Conservation (phyloP, 2,113 vertebrate species). For the Ceyx cyanopectus region DNA sequence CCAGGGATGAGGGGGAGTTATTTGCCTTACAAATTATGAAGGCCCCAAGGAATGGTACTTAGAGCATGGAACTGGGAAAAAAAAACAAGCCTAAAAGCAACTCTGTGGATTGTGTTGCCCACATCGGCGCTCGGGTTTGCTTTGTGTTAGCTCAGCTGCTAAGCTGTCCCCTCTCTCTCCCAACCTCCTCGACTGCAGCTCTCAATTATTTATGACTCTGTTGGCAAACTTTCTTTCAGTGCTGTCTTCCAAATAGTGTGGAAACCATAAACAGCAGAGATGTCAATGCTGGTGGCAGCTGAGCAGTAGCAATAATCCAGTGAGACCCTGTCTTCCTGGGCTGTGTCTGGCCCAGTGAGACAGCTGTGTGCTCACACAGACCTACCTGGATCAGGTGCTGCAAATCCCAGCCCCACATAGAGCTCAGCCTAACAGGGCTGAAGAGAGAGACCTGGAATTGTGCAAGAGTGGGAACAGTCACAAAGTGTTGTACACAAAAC, state of each 20-base stretch:
- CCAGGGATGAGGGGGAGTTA: not conserved
- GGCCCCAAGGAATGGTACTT: not conserved
- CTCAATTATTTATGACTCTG: constrained; percentile 36
- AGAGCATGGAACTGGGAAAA: not conserved
- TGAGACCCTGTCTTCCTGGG: not conserved
- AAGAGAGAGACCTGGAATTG: not conserved
- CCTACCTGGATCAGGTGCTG: not conserved
- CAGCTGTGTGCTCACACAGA: not conserved
- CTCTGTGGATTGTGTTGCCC: not conserved
- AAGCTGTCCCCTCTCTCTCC: not conserved
- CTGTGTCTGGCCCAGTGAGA: not conserved
- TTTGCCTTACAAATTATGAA: not conserved
- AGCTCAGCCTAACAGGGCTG: not conserved
- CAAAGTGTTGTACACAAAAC: not conserved
- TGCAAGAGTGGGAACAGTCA: not conserved
- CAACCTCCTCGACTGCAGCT: constrained; percentile 4
- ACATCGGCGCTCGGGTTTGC: accelerated
- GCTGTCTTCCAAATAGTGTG: not conserved
- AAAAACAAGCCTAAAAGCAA: not conserved
- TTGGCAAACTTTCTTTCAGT: constrained; percentile 34
- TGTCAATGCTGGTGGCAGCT: not conserved
- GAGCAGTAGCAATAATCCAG: not conserved
- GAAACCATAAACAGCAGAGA: not conserved
- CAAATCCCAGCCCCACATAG: not conserved
- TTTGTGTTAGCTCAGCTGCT: constrained; percentile 17